Percentiles rank a stretch among this genome's conserved stretches.
phyloP scores from a whole-genome alignment of 2,113 vertebrate species.

The Dromaius novaehollandiae region DNA sequence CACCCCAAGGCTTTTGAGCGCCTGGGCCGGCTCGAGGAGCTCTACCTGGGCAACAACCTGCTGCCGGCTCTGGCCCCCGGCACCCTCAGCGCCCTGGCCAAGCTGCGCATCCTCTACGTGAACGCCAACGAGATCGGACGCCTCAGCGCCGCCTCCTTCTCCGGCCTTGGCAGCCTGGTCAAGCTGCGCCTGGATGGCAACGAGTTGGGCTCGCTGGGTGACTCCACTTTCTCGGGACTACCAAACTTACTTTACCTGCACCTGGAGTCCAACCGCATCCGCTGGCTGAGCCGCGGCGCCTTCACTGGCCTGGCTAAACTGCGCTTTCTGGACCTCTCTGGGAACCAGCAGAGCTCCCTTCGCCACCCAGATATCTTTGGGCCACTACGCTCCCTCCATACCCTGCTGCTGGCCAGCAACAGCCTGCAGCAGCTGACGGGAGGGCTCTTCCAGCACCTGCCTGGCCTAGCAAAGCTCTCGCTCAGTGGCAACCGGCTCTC shows the following conservation, averaged over 20 bases:
- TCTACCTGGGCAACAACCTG: constrained; percentile 93
- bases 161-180: constrained; percentile 82
- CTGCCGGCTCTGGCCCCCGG: constrained; percentile 79
- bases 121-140: constrained; percentile 87
- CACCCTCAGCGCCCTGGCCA: constrained; percentile 83
- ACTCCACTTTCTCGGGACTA: constrained; percentile 86
- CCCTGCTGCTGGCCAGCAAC: constrained; percentile 89
- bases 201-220: constrained; percentile 80
- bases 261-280: constrained; percentile 90
- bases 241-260: constrained; percentile 89
- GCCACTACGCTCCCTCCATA: constrained; percentile 83
- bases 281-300: constrained; percentile 85
- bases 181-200: constrained; percentile 93
- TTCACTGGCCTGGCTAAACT: constrained; percentile 86
- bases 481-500: constrained; percentile 87
- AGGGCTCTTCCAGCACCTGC: constrained; percentile 87
- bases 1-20: constrained; percentile 90
- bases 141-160: constrained; percentile 81
- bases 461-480: constrained; percentile 83
- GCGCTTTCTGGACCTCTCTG: constrained; percentile 90
- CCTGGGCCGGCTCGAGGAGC: constrained; percentile 86
- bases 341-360: constrained; percentile 87
- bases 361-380: constrained; percentile 82
- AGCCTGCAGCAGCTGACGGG: constrained; percentile 81
- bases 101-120: constrained; percentile 86